phyloP scores from a whole-genome alignment of 2,888 invertebrate genomes.

The Drosophila meridiana region DNA sequence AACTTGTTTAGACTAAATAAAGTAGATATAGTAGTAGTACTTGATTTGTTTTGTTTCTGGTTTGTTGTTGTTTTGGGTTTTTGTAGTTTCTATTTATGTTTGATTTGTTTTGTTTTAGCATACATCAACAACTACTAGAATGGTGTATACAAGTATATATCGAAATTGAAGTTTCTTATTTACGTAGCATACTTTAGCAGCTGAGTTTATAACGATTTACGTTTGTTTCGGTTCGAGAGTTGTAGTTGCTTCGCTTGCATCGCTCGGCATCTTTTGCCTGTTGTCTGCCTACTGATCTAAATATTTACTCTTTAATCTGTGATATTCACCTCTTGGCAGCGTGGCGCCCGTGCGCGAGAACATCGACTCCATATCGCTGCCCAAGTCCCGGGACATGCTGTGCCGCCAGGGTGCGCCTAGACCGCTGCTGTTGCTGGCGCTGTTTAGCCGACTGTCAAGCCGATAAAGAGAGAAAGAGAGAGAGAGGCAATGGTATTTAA shows the following conservation, averaged over 20 bases:
- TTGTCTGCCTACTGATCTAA: constrained; percentile 81
- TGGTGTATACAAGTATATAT: constrained; percentile 56
- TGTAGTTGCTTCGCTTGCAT: constrained; percentile 36
- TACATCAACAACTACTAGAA: constrained; percentile 75
- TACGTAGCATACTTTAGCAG: constrained; percentile 68
- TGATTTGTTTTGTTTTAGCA: constrained; percentile 59
- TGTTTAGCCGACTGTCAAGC: constrained; percentile 83
- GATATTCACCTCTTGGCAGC: constrained; percentile 90
- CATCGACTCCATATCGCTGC: constrained; percentile 90
- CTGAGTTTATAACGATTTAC: constrained; percentile 25
- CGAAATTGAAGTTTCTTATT: constrained; percentile 65
- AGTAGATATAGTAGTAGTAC: constrained; percentile 36
- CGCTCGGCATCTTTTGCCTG: constrained; percentile 30
- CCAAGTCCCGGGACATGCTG: constrained; percentile 89
- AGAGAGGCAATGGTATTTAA: neutral
- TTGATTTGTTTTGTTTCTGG: constrained; percentile 36
- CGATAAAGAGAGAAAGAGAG: constrained; percentile 5
- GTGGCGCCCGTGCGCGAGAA: constrained; percentile 87
- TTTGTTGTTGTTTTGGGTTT: constrained; percentile 29
- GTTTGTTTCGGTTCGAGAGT: constrained; percentile 24
- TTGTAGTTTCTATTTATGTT: constrained; percentile 31
- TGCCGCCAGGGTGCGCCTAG: constrained; percentile 87
- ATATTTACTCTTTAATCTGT: constrained; percentile 85
- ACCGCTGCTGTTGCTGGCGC: constrained; percentile 66
- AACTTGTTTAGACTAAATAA: constrained; percentile 61